Evolutionary conservation across 2,797 vertebrate species (phyloP), one percentile per base, ranked within the genome.

Genomic region (Antennarius maculatus): DNA sequence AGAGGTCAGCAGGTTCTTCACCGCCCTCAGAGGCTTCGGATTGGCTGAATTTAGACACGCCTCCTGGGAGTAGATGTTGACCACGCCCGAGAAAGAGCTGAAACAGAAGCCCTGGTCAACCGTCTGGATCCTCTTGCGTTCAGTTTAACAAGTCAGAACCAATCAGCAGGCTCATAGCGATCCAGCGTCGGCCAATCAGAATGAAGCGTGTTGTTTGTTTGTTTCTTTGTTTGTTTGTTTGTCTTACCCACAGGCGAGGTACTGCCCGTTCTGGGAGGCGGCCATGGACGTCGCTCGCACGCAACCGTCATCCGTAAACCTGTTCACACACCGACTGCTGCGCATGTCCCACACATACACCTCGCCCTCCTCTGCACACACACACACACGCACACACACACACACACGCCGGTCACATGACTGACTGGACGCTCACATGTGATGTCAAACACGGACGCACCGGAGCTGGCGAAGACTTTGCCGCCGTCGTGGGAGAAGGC

Each of bases 21-120:
- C 74, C 0, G 95, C 92, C 81, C 94, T 97, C 43, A 96, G 82
- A 27, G 97, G 97, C 66, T 92, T 95, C 12, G 97, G 97, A 69
- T 17, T 89, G 15, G 66, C 65, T 11, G 92, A 92, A 18, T 85
- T 92, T 6, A 96, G 84, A 88, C 97, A 99, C 64, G 77, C 86
- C 69, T 96, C 93, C 79, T 95, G 94, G 11, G 83, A 90, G 77
- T 99, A 99, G 45, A 99, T 56, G 79, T 99, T 99, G 64, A 99
- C 97, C 78, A 99, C 96, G 4, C 97, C 97, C 0, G 96, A 95
- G 87, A 91, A 90, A 48, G 97, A 99, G 49, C 97, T 98, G 79
- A 11, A 76, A 48, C 7, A 29, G 16, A 50, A 37, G 45, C 13
- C 13, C 16, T 13, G 5, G 31, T 10, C 15, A 13, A 18, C 16